phyloP scores from a whole-genome alignment of 2,797 vertebrate species.

The Pseudochirops corinnae region DNA sequence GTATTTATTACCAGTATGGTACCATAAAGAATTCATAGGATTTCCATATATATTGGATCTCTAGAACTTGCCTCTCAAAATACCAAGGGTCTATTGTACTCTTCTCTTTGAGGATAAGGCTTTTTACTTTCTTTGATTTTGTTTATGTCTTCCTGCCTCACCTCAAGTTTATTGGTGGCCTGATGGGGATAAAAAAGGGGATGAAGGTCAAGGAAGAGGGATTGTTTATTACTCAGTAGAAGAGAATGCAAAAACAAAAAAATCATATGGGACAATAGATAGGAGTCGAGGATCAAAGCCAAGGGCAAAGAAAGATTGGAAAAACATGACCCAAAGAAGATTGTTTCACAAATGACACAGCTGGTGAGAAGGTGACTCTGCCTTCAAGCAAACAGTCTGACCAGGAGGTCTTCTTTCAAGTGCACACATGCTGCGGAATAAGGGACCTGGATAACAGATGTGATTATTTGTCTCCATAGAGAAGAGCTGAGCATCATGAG shows the following conservation, averaged over 20 bases:
- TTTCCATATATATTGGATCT: background rate
- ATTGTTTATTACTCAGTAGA: background rate
- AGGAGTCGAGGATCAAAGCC: background rate
- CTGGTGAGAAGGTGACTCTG: conserved; percentile 34
- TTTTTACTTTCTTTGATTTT: background rate
- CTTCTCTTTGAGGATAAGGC: background rate
- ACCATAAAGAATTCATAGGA: background rate
- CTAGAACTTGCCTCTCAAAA: background rate
- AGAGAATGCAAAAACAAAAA: background rate
- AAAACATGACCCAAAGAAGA: conserved; percentile 20
- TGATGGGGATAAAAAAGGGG: background rate
- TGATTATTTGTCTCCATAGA: conserved; percentile 64
- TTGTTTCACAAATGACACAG: conserved; percentile 50
- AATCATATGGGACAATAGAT: background rate
- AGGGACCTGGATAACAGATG: conserved; percentile 58
- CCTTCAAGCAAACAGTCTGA: conserved; percentile 34
- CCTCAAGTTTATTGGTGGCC: background rate
- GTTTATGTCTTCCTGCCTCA: background rate
- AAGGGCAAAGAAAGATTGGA: background rate
- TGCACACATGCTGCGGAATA: conserved; percentile 58
- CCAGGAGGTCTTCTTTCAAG: conserved; percentile 14
- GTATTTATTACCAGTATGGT: background rate
- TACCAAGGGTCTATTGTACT: background rate
- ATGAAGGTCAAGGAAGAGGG: background rate
- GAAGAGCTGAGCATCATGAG: conserved; percentile 28